These are phyloP conservation scores for Bombus ignitus DNA, from an alignment of 1,140 invertebrate species.

Conservation along the genomic window DNA sequence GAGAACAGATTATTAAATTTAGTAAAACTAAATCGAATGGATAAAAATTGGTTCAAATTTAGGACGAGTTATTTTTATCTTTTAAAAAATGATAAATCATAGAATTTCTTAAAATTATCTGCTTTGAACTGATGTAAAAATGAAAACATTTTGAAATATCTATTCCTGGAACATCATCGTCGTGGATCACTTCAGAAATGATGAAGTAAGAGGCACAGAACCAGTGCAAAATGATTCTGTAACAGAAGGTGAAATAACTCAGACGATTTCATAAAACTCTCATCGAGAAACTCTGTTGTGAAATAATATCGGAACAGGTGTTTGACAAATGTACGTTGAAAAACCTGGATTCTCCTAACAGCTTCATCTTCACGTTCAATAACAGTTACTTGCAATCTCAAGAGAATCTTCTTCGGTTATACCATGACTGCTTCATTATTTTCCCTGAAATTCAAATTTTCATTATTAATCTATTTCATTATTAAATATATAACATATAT, in stretches of 20 bases:
- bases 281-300: not conserved
- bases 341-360: not conserved
- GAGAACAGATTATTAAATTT: not conserved
- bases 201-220: not conserved
- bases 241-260: not conserved
- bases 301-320: not conserved
- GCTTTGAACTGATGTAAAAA: not conserved
- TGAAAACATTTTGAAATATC: not conserved
- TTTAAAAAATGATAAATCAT: too few species aligned
- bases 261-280: not conserved
- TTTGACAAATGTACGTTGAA: not conserved
- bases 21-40: not conserved
- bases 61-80: not conserved
- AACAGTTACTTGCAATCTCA: not conserved
- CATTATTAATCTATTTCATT: not conserved
- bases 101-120: not conserved
- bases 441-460: not conserved
- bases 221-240: not conserved
- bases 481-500: not conserved
- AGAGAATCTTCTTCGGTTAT: not conserved
- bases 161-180: not conserved
- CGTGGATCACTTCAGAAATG: not conserved
- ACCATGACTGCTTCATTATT: not conserved
- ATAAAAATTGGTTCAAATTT: not conserved
- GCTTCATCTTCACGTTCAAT: not conserved